A percentile compares a stretch with the other conserved stretches of the same genome.
phyloP scores from a whole-genome alignment of 2,888 invertebrate genomes.

The Ryuthela nishihirai region DNA sequence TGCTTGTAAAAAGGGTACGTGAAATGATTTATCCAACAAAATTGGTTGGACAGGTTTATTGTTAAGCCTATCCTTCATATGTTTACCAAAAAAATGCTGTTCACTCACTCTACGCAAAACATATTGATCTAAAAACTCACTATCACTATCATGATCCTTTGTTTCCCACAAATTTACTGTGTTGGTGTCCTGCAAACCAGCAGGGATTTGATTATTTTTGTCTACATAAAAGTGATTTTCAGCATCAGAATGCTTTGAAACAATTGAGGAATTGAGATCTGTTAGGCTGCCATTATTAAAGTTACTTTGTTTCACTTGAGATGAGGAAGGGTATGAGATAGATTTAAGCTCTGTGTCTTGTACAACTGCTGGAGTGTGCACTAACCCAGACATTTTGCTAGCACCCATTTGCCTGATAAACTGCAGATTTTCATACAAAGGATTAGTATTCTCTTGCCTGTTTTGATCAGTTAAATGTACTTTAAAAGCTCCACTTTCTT shows the following conservation, averaged over 20 bases:
- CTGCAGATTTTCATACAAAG: too few relatives aligned
- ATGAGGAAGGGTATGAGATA: too few relatives aligned
- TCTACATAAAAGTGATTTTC: too few relatives aligned
- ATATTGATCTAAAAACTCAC: slow-evolving; percentile 34
- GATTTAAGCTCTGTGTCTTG: not conserved
- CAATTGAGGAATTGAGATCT: too few relatives aligned
- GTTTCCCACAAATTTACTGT: not conserved
- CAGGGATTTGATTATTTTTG: not conserved
- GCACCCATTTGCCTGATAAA: too few relatives aligned
- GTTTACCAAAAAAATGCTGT: slow-evolving; percentile 29
- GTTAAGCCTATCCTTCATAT: slow-evolving; percentile 3
- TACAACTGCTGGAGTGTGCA: not conserved
- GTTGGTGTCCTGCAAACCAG: not conserved
- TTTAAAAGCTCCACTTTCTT: too few relatives aligned
- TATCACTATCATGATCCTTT: slow-evolving; percentile 11
- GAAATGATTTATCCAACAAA: slow-evolving; percentile 1
- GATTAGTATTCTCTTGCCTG: too few relatives aligned
- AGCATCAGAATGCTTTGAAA: too few relatives aligned
- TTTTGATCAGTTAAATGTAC: too few relatives aligned
- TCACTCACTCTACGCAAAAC: slow-evolving; percentile 27
- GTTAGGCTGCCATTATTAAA: too few relatives aligned
- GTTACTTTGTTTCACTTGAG: too few relatives aligned
- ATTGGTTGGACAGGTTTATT: not conserved
- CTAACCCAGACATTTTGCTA: not conserved
- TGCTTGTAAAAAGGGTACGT: too few relatives aligned